Conservation (phyloP, 2,113 vertebrate genomes). For the Chaetura pelagica region DNA sequence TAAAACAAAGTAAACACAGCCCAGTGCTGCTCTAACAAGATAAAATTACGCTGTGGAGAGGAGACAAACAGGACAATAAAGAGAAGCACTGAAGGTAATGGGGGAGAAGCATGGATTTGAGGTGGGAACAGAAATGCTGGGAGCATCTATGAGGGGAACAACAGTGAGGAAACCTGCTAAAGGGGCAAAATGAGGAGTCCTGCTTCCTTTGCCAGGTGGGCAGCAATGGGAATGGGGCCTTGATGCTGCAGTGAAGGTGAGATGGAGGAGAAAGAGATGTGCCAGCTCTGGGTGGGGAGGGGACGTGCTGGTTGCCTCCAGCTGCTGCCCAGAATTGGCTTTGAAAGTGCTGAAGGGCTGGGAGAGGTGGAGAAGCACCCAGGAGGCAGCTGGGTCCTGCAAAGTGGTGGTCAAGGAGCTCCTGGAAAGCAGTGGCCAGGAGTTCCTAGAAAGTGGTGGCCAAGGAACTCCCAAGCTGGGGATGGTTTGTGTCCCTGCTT, state of each 20-base stretch:
- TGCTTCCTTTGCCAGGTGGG: rapidly evolving
- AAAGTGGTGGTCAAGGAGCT: not conserved
- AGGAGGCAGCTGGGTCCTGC: not conserved
- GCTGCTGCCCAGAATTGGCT: rapidly evolving
- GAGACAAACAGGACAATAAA: slow-evolving; percentile 30
- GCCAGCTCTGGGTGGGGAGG: not conserved
- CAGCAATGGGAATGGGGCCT: rapidly evolving
- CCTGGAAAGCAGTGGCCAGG: not conserved
- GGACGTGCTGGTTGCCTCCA: rapidly evolving
- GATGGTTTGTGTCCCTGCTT: rapidly evolving
- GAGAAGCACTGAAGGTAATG: not conserved
- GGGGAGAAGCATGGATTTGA: rapidly evolving
- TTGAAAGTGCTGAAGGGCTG: not conserved
- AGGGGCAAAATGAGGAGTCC: rapidly evolving
- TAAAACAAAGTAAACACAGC: slow-evolving; percentile 39
- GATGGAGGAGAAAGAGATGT: rapidly evolving
- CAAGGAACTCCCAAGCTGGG: too few relatives aligned
- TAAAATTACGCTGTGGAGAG: not conserved
- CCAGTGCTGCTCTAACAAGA: not conserved
- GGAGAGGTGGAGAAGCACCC: not conserved
- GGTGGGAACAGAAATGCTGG: rapidly evolving
- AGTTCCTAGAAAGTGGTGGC: too few relatives aligned
- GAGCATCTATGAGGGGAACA: rapidly evolving
- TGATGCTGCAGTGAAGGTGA: rapidly evolving
- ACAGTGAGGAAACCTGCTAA: rapidly evolving